Conservation (phyloP, 1,140 invertebrate species). For the Sarcophaga bullata region DNA sequence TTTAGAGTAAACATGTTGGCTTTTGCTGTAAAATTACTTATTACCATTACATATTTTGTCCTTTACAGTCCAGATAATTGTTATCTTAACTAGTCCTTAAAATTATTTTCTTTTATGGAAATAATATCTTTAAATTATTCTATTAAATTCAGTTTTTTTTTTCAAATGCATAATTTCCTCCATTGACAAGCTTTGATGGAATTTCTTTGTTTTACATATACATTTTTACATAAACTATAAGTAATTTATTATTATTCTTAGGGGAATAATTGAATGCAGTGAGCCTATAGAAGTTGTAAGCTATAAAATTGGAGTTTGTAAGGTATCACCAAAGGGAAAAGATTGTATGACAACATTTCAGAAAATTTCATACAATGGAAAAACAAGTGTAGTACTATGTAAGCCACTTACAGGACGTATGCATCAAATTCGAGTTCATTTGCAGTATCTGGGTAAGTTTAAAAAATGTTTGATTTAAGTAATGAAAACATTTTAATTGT, state of each 20-base stretch:
- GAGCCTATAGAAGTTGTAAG: conserved; percentile 94
- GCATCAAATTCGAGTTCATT: conserved; percentile 99
- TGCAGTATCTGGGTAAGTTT: conserved; percentile 91
- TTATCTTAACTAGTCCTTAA: too few relatives aligned
- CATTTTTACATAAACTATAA: conserved; percentile 3
- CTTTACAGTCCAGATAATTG: too few relatives aligned
- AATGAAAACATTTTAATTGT: too few relatives aligned
- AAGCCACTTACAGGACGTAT: conserved; percentile 95
- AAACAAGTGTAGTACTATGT: conserved; percentile 92
- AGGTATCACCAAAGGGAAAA: conserved; percentile 90
- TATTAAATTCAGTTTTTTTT: conserved; percentile 16
- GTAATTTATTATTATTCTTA: conserved; percentile 66
- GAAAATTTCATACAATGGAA: conserved; percentile 85
- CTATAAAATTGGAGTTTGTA: conserved; percentile 95
- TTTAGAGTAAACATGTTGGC: too few relatives aligned
- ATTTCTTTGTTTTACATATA: not conserved
- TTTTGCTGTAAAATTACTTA: too few relatives aligned
- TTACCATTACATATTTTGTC: too few relatives aligned
- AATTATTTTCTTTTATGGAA: too few relatives aligned
- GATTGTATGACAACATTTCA: conserved; percentile 91
- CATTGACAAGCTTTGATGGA: not conserved
- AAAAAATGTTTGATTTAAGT: too few relatives aligned
- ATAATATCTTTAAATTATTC: not conserved
- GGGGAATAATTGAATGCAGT: conserved; percentile 82
- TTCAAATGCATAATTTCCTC: not conserved